Percentiles rank a stretch among this genome's conserved stretches.
These are phyloP conservation scores for Xylophagus ater DNA, from an alignment of 2,888 invertebrate genomes.

Conservation along the genomic window DNA sequence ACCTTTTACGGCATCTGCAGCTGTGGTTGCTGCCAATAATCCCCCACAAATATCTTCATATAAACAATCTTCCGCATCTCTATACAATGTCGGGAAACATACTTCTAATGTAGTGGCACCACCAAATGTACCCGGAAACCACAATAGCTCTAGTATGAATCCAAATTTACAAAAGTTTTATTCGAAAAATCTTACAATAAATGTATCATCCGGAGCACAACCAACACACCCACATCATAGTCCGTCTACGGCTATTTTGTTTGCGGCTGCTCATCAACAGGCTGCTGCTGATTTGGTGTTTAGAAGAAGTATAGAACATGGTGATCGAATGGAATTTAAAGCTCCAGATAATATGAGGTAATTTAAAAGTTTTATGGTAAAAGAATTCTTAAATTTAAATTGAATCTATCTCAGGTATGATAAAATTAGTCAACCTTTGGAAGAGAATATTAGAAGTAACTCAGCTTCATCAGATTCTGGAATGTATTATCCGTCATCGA, in stretches of 20 bases:
- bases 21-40: conserved; percentile 17
- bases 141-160: not conserved
- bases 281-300: conserved; percentile 7
- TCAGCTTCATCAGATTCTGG: conserved; percentile 36
- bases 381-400: not conserved
- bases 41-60: conserved; percentile 10
- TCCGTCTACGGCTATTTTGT: conserved; percentile 19
- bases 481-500: conserved; percentile 26
- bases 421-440: conserved; percentile 12
- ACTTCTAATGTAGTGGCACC: conserved; percentile 17
- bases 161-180: conserved; percentile 15
- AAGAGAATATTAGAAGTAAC: conserved; percentile 28
- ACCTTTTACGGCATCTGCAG: conserved; percentile 17
- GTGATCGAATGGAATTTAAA: conserved; percentile 19
- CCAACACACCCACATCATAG: conserved; percentile 11
- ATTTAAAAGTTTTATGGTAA: not conserved
- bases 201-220: conserved; percentile 10
- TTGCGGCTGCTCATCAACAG: conserved; percentile 19
- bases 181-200: conserved; percentile 16
- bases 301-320: conserved; percentile 12
- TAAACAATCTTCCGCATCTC: conserved; percentile 10
- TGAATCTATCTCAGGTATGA: conserved; percentile 13
- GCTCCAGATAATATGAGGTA: conserved; percentile 19
- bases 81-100: conserved; percentile 8
- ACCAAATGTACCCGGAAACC: conserved; percentile 29